Base-by-base conservation (phyloP, 2,113 vertebrate genomes). In the Oreochromis spilurus region DNA sequence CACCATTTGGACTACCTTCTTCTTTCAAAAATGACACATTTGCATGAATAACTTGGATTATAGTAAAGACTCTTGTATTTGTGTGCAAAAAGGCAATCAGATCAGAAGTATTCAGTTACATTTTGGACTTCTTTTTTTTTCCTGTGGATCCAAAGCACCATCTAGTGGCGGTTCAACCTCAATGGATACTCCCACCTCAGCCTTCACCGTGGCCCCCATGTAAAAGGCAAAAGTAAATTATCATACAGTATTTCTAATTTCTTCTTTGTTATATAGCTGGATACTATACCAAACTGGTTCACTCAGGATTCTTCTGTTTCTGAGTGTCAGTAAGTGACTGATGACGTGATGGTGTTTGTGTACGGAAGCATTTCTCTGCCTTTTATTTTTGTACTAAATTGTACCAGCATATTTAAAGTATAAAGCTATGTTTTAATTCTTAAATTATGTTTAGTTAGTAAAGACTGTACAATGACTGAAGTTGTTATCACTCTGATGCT, bases 341-440 rank as follows among this genome's bases (percentile, higher is more conserved):
- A 92, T 87, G 91, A 93, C 19, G 54, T 88, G 77, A 90, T 87
- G 92, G 84, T 91, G 91, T 95, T 91, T 94, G 90, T 94, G 90
- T 93, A 83, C 81, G 93, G 91, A 95, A 93, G 95, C 93, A 77
- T 92, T 95, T 93, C 87, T 93, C 92, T 92, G 94, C 95, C 93
- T 96, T 67, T 95, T 96, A 96, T 96, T 97, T 97, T 97, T 97
- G 94, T 97, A 97, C 95, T 93, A 94, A 96, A 95, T 95, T 94
- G 93, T 96, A 96, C 93, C 93, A 86, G 89, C 94, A 95, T 97
- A 97, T 97, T 97, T 97, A 97, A 97, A 95, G 92, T 95, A 87
- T 95, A 96, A 96, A 95, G 92, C 94, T 95, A 92, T 96, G 93
- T 95, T 96, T 95, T 94, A 92, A 95, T 91, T 93, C 91, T 91